These are phyloP conservation scores for Zophobas morio DNA, from an alignment of 1,140 invertebrate genomes.

Conservation along the genomic window DNA sequence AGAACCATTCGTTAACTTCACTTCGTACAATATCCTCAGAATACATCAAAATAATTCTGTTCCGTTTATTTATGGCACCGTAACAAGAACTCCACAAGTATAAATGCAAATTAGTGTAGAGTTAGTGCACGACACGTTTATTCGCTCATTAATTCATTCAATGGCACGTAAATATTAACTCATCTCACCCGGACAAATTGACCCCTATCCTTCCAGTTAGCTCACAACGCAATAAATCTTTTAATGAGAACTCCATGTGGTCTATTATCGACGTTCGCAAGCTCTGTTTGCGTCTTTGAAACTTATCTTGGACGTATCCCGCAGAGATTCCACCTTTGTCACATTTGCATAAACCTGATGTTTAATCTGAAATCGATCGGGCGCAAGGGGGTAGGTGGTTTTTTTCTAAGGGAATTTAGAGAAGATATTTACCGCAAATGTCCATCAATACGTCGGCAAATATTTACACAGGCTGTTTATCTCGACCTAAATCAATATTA, in stretches of 20 bases:
- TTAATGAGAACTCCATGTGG: constrained; percentile 36
- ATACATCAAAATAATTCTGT: constrained; percentile 28
- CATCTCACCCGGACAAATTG: constrained; percentile 21
- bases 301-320: not conserved
- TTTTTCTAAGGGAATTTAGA: not conserved
- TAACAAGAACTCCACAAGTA: constrained; percentile 27
- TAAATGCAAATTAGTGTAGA: constrained; percentile 22
- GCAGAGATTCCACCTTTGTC: constrained; percentile 21
- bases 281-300: not conserved
- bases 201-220: constrained; percentile 6
- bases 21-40: not conserved
- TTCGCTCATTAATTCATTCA: constrained; percentile 33
- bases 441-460: constrained; percentile 11
- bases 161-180: constrained; percentile 31
- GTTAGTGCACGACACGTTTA: constrained; percentile 25
- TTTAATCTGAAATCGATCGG: constrained; percentile 25
- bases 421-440: constrained; percentile 2
- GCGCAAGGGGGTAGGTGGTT: not conserved
- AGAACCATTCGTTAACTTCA: constrained; percentile 2
- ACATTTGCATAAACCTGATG: constrained; percentile 29
- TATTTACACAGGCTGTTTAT: constrained; percentile 24
- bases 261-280: constrained; percentile 14
- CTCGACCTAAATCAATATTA: constrained; percentile 36
- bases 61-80: constrained; percentile 23
- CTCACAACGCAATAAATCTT: constrained; percentile 29